Base-by-base conservation (phyloP, 2,888 invertebrate species). In the Sphaerophoria rueppellii region DNA sequence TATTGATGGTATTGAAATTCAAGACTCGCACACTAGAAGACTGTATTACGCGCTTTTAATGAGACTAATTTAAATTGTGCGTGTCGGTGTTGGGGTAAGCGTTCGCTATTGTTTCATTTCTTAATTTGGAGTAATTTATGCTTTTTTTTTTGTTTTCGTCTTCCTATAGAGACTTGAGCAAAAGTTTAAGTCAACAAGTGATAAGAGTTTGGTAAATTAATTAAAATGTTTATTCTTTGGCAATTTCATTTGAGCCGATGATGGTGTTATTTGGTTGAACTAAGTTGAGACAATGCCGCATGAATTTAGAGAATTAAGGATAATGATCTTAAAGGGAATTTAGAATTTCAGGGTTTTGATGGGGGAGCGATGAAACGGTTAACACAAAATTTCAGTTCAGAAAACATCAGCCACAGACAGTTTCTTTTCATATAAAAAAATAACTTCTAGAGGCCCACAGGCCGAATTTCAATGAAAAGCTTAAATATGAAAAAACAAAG, bases 1-100 rank as follows among this genome's bases (percentile, higher is more conserved):
- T 55, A 54, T 73, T 73, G 67, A 77, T 40, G 67, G 37, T 32
- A 58, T 57, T 71, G 80, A 81, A 71, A 76, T 61, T 57, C 70
- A 80, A 77, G 63, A 71, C 50, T 11, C 48, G 35, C 12, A 11
- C 40, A 35, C 24, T 2, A 24, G 24, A 24, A 46, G 14, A 32
- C 46, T 35, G n/a, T 54, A 46, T 65, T 40, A 55, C 52, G 16
- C 60, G 37, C 54, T 16, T 58, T 11, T 75, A 80, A 65, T 71
- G 58, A 65, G 52, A 6, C 54, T 32, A 67, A 54, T 67, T 67
- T 67, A 40, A 40, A 24, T 24, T 12, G 1, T 24, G 24, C 24
- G 24, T 24, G 24, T 24, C 24, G 24, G 24, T 24, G 24, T 24
- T 24, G 24, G 52, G 52, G 16, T 52, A 40, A 24, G 54, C n/a